Evolutionary conservation across 2,113 vertebrate species (phyloP), one percentile per base, ranked within the genome.

Genomic region (Hippocampus barbouri): DNA sequence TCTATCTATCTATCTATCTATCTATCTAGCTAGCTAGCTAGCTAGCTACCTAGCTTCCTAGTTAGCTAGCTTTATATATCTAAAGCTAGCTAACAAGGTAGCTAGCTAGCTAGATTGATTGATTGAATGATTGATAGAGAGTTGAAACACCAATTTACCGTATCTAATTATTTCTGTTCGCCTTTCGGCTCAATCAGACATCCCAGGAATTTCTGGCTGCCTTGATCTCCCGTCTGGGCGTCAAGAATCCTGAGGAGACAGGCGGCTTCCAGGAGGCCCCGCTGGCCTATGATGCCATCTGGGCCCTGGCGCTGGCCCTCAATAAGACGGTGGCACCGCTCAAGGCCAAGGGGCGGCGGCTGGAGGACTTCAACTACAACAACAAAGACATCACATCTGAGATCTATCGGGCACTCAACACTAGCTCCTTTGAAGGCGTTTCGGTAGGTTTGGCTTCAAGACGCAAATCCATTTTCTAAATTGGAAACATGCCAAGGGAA

Each of bases 311-410:
- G 0, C 76, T 98, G 30, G 97, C 97, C 1, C 93, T 98, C 71
- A 98, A 98, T 85, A 97, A 98, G 90, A 98, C 97, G 0, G 95
- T 96, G 0, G 92, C 92, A 0, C 94, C 95, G 8, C 87, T 96
- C 77, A 94, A 93, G 38, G 93, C 94, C 68, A 95, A 87, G 27
- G 95, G 94, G 0, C 80, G 96, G 8, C 88, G 94, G 2, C 79
- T 98, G 77, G 97, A 98, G 78, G 96, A 98, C 84, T 98, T 98
- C 88, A 98, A 98, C 89, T 98, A 98, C 79, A 97, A 97, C 91
- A 97, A 97, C 90, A 93, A 94, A 67, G 95, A 95, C 79, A 97
- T 98, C 78, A 98, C 96, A 0, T 91, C 95, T 0, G 96, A 98
- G 83, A 97, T 98, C 87, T 98, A 98, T 89, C 81, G 95, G 2